Evolutionary conservation across 2,888 invertebrate genomes (phyloP).

Genomic region (Caenorhabditis panamensis): DNA sequence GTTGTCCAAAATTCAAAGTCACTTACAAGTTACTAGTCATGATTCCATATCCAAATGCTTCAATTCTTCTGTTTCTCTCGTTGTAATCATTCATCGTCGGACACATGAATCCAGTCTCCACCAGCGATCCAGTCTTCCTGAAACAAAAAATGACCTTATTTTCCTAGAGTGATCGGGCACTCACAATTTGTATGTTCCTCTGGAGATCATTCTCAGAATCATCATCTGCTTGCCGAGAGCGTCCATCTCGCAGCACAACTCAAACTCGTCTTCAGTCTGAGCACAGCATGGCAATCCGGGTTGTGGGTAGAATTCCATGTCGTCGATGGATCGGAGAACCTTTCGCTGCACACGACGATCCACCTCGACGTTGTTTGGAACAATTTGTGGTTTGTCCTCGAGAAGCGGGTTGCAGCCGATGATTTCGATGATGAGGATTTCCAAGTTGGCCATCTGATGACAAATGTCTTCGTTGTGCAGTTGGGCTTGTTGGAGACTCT

Average conservation of each 20-base stretch:
- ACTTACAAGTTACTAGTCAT: conserved; percentile 50
- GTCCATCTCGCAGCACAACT: conserved; percentile 29
- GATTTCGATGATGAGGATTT: conserved; percentile 42
- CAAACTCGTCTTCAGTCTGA: conserved; percentile 30
- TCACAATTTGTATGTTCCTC: conserved; percentile 14
- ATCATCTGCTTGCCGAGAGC: conserved; percentile 31
- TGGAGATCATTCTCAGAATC: conserved; percentile 6
- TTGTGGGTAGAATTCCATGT: background rate
- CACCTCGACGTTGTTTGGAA: background rate
- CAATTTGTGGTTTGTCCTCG: background rate
- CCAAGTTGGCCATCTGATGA: conserved; percentile 54
- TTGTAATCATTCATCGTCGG: background rate
- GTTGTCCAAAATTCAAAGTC: background rate
- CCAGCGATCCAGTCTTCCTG: conserved; percentile 5
- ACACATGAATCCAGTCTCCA: conserved; percentile 27
- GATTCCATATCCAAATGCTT: conserved; percentile 11
- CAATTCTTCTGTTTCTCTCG: conserved; percentile 9
- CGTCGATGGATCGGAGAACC: conserved; percentile 19
- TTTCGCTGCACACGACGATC: conserved; percentile 33
- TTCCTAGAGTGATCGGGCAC: background rate
- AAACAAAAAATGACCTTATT: background rate
- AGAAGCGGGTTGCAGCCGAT: conserved; percentile 27
- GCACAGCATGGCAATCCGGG: conserved; percentile 10
- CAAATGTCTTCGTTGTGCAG: conserved; percentile 54
- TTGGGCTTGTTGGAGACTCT: conserved; percentile 63